Evolutionary conservation across 2,888 invertebrate genomes (phyloP), one percentile per base, ranked within the genome.

Genomic region (Melanargia galathea): DNA sequence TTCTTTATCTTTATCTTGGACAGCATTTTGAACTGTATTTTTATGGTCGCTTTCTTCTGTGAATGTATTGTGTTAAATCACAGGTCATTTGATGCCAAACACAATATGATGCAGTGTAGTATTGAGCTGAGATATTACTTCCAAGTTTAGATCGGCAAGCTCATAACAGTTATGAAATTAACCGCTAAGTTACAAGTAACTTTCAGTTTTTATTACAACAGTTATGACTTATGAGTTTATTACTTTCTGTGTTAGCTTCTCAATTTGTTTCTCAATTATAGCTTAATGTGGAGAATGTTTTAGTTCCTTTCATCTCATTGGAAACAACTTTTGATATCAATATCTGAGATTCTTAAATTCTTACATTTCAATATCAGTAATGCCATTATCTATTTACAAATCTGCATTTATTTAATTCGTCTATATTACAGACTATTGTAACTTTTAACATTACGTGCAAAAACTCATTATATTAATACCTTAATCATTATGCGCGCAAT

Each of bases 41-140:
- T 38, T 22, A 54, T 40, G 26, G 54, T 30, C 45, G 13, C 35
- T 51, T 62, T 33, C 55, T 7, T 24, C 54, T 8, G 8, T 57
- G 52, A 24, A 60, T 43, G 7, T n/a, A 13, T 58, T 38, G 3
- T 33, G 6, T 58, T 59, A 20, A 26, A 30, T 35, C 35, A 22
- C 46, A 55, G 60, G 33, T 60, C 49, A 63, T 40, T 30, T 55
- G 54, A 43, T 64, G 64, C 49, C 55, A 56, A 63, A 33, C 33
- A 30, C 11, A 59, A 38, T 45, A 61, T 11, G 26, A 55, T 55
- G 40, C 24, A 33, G 8, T 8, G 18, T 6, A 33, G 18, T n/a
- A 6, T 11, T 51, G 16, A 30, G 16, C 16, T 51, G 8, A 33
- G 18, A 45, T 16, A 11, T 33, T 49, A n/a, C 13, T 49, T 7